Evolutionary conservation across 53 echinoderm and acorn worm species (phyloP).

Genomic region (Apostichopus leukothele): DNA sequence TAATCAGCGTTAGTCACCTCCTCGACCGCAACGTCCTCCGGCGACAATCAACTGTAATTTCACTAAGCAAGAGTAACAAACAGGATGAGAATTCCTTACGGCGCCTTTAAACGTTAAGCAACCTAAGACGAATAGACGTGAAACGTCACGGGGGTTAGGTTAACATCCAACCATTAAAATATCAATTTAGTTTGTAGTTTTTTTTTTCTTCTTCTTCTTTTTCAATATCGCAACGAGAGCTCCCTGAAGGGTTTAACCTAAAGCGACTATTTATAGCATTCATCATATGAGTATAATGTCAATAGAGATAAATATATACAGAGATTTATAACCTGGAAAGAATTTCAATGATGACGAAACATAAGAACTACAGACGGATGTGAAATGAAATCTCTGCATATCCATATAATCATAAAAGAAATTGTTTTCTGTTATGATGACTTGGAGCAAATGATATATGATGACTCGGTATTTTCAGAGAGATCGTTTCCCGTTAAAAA

Average conservation of each 20-base stretch:
- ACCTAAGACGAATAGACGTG: background rate
- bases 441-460: no score
- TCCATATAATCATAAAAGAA: no score
- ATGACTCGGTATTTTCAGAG: no score
- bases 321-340: no score
- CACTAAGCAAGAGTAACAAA: background rate
- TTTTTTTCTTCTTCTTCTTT: background rate
- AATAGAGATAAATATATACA: no score
- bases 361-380: no score
- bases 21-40: background rate
- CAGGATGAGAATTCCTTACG: background rate
- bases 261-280: background rate
- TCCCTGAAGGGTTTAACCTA: background rate
- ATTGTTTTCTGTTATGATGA: no score
- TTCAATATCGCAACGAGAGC: background rate
- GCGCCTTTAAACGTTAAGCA: background rate
- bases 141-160: background rate
- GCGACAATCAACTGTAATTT: conserved; percentile 3
- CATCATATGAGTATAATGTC: no score
- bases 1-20: background rate
- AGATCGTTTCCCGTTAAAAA: no score
- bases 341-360: no score
- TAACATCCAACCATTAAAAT: background rate
- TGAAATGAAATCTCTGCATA: no score
- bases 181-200: background rate